Conservation (phyloP, 2,888 invertebrate genomes). For the Apamea anceps region DNA sequence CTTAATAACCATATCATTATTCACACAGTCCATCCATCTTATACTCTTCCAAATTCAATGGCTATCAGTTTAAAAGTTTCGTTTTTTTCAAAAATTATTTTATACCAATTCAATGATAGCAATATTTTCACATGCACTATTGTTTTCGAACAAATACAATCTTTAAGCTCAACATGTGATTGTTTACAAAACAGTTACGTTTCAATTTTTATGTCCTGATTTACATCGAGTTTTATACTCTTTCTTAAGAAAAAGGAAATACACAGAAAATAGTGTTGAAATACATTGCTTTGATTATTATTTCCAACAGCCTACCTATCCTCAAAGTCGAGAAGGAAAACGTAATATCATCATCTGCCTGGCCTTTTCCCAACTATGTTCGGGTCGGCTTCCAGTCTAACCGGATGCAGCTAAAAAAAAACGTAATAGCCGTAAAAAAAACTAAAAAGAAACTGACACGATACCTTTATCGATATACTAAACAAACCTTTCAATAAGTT, state of each 20-base stretch:
- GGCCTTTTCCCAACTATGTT: too few relatives aligned
- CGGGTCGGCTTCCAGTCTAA: too few relatives aligned
- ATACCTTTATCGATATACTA: background rate
- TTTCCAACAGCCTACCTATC: too few relatives aligned
- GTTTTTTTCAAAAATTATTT: too few relatives aligned
- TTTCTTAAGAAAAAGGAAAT: background rate
- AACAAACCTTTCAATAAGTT: constrained; percentile 29
- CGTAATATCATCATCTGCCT: too few relatives aligned
- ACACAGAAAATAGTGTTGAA: background rate
- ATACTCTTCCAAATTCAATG: too few relatives aligned
- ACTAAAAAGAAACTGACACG: background rate
- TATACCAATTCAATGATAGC: too few relatives aligned
- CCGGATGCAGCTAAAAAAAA: too few relatives aligned
- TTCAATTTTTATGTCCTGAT: background rate
- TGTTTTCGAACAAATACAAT: background rate
- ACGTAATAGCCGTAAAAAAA: background rate
- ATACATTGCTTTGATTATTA: background rate
- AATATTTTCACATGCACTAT: background rate
- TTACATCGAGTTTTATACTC: too few relatives aligned
- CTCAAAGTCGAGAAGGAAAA: background rate
- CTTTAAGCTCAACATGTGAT: background rate
- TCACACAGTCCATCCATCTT: too few relatives aligned
- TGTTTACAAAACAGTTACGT: background rate
- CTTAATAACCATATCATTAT: too few relatives aligned
- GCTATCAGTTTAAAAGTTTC: background rate